Base-by-base conservation (phyloP, 2,797 vertebrate genomes). In the Malurus leucopterus region DNA sequence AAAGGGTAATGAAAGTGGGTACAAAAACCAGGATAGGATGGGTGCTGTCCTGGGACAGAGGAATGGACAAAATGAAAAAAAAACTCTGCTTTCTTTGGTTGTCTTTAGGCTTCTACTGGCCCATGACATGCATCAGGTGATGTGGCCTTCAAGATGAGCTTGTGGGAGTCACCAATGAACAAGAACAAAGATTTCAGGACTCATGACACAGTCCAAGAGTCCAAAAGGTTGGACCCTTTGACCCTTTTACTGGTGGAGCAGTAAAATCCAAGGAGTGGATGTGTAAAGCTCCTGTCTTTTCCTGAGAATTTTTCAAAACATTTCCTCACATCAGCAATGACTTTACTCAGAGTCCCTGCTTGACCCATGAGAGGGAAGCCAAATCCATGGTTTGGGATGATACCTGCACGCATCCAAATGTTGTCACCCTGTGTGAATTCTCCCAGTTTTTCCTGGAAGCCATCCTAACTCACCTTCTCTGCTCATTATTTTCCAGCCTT, bases 401-500 rank as follows among this genome's bases (percentile, higher is more conserved):
- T 19, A 21, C 7, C 20, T 69, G 9, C 32, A 19, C 68, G n/a
- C 9, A 55, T 51, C 12, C 51, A 40, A 47, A 84, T 13, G 49
- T 54, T 86, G 75, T 62, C 51, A 80, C 34, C 62, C 49, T 29
- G 15, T 38, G 46, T 63, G 32, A 75, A 46, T 73, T 32, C 18
- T 55, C 20, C 29, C 47, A 32, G 15, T 51, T 83, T 80, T 58
- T 85, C 43, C 38, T 74, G 84, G 90, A 82, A 91, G 27, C 36
- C 58, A 83, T 77, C 76, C 72, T 77, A 67, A 51, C 72, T 83
- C 79, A 65, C 78, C 75, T 88, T 44, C 69, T 82, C 76, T 47
- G n/a, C 72, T 95, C 75, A 80, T 94, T 93, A 68, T 95, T 89
- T 91, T 72, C 55, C 67, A 91, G 13, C 55, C 63, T 34, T 2